phyloP scores from a whole-genome alignment of 53 echinoderm and acorn worm genomes.

The Paelopatides confundens region DNA sequence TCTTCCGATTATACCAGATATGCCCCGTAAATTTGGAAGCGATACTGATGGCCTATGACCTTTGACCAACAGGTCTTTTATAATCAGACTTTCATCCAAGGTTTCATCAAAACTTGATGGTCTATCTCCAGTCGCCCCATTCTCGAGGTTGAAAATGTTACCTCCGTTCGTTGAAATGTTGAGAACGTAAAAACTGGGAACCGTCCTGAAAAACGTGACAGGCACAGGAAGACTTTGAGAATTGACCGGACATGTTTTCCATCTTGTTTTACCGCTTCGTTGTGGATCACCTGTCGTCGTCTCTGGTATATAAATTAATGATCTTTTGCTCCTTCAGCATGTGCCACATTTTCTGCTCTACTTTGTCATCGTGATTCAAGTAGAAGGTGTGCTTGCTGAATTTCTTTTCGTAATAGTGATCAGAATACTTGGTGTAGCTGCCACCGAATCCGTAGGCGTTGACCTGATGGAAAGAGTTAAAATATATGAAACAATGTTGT shows the following conservation, averaged over 20 bases:
- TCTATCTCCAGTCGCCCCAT: too few species aligned
- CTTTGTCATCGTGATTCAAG: constrained; percentile 91
- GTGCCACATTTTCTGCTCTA: constrained; percentile 87
- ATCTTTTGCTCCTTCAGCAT: constrained; percentile 76
- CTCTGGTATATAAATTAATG: constrained; percentile 80
- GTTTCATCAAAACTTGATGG: too few species aligned
- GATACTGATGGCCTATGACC: too few species aligned
- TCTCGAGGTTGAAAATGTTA: too few species aligned
- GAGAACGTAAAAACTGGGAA: too few species aligned
- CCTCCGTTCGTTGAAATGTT: too few species aligned
- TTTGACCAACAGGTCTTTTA: too few species aligned
- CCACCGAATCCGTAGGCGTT: constrained; percentile 92
- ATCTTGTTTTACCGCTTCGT: not conserved
- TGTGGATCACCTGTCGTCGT: not conserved
- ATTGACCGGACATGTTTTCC: not conserved
- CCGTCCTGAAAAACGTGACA: not conserved
- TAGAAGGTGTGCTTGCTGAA: constrained; percentile 68
- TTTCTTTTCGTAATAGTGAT: constrained; percentile 90
- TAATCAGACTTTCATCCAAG: too few species aligned
- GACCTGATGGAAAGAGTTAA: constrained; percentile 63
- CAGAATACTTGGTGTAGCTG: constrained; percentile 84
- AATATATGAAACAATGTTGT: too few species aligned
- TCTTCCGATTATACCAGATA: too few species aligned
- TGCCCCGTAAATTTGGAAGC: too few species aligned
- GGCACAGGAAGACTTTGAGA: not conserved